Base-by-base conservation (phyloP, 2,797 vertebrate species). In the Coracias cyanogaster region DNA sequence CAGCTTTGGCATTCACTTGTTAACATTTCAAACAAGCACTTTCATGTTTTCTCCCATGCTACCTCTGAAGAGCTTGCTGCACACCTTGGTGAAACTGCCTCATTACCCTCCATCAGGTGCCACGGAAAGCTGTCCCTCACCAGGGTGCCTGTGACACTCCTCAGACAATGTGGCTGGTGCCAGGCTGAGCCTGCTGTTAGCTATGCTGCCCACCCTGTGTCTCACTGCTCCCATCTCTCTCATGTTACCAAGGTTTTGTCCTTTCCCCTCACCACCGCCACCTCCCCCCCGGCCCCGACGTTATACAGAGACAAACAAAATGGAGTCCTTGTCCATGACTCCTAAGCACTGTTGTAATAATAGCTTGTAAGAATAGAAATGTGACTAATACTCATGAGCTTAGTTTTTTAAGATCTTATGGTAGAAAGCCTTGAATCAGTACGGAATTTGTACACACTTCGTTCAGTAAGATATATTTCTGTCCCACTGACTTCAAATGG, bases 11-110 rank as follows among this genome's bases (percentile, higher is more conserved):
- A 7, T 86, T 83, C 46, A 9, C 83, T 93, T 77, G 66, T 90
- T 92, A 96, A 45, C 77, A 65, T 90, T 93, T 96, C 94, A 95
- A 90, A 91, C 54, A 25, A 76, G 39, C 39, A 17, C 65, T 88
- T 94, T 91, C 25, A 45, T 72, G 74, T 78, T 76, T 57, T 72
- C 82, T 62, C n/a, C 85, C 41, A 3, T 2, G 17, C 52, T 88
- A 51, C 67, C 52, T 74, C 16, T 0, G 0, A 85, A 82, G 54
- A 91, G 29, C 41, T 48, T 18, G 13, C 48, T 45, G 67, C 49
- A 43, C 77, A 78, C 67, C 55, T 69, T 10, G 0, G 12, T 20
- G 61, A 21, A 81, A 69, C 69, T 86, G 61, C 79, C 91, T 95
- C 74, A 19, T 89, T 71, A 62, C 57, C 48, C 43, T 86, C 62